Evolutionary conservation across 2,797 vertebrate genomes (phyloP).

Genomic region (Lagodon rhomboides): DNA sequence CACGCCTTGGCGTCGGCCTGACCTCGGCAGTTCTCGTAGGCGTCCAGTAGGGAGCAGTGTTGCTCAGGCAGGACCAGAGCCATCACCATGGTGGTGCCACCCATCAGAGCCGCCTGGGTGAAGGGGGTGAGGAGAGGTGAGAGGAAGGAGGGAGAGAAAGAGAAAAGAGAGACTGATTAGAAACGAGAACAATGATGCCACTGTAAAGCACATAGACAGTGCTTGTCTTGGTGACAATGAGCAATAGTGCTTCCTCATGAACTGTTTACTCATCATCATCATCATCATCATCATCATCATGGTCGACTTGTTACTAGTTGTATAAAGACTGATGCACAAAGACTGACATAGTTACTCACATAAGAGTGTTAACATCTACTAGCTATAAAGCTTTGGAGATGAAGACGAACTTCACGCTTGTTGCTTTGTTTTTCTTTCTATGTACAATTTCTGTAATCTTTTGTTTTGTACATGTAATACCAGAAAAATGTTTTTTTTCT

Average conservation of each 20-base stretch:
- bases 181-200: conserved; percentile 58
- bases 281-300: conserved; percentile 14
- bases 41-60: conserved; percentile 94
- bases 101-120: conserved; percentile 93
- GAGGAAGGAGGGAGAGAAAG: conserved; percentile 16
- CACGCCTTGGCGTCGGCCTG: conserved; percentile 94
- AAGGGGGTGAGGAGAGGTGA: conserved; percentile 33
- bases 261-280: conserved; percentile 43
- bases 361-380: not conserved
- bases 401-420: not conserved
- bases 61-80: conserved; percentile 93
- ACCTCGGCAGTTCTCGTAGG: conserved; percentile 92
- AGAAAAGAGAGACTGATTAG: conserved; percentile 42
- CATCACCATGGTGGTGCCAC: conserved; percentile 96
- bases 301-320: conserved; percentile 11
- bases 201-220: conserved; percentile 44
- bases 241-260: conserved; percentile 35
- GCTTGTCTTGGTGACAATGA: conserved; percentile 53
- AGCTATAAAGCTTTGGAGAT: not conserved
- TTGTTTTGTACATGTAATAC: not conserved
- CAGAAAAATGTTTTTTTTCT: not conserved
- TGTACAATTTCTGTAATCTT: not conserved
- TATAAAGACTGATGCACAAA: conserved; percentile 1
- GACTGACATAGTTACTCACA: not conserved
- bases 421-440: not conserved